A percentile compares a stretch with the other conserved stretches of the same genome.
These are phyloP conservation scores for Mastomys coucha DNA, from an alignment of 2,113 vertebrate species.

Conservation along the genomic window DNA sequence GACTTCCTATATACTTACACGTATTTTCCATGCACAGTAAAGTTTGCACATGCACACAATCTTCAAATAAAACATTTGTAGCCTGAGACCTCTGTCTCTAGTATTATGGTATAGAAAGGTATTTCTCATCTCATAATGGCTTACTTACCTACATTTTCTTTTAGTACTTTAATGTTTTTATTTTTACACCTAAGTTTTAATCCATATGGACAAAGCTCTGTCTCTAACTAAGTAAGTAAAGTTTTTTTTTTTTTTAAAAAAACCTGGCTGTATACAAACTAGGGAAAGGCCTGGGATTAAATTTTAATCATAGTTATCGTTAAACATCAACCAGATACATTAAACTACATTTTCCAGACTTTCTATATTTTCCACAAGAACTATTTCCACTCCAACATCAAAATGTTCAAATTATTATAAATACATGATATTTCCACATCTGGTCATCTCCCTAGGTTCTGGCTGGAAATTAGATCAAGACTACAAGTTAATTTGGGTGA, in stretches of 20 bases:
- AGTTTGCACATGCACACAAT: background rate
- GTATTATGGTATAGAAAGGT: background rate
- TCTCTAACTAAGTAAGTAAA: background rate
- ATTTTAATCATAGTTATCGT: background rate
- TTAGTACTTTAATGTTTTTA: slow-evolving; percentile 3
- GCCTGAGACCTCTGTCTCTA: background rate
- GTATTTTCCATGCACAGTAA: background rate
- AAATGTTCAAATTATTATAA: slow-evolving; percentile 12
- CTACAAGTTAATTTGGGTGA: background rate
- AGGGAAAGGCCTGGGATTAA: background rate
- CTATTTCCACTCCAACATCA: background rate
- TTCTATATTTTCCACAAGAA: background rate
- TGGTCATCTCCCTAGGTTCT: background rate
- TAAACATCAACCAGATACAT: slow-evolving; percentile 41
- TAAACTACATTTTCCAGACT: background rate
- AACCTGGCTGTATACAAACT: background rate
- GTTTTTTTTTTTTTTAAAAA: too few species aligned
- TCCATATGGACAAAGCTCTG: background rate
- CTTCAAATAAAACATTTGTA: background rate
- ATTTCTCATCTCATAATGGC: background rate
- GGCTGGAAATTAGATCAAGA: background rate
- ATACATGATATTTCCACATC: background rate
- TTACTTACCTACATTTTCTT: background rate
- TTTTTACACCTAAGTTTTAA: slow-evolving; percentile 27
- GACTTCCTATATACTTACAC: background rate